Evolutionary conservation across 2,113 vertebrate species (phyloP).

Genomic region (Rissa tridactyla): DNA sequence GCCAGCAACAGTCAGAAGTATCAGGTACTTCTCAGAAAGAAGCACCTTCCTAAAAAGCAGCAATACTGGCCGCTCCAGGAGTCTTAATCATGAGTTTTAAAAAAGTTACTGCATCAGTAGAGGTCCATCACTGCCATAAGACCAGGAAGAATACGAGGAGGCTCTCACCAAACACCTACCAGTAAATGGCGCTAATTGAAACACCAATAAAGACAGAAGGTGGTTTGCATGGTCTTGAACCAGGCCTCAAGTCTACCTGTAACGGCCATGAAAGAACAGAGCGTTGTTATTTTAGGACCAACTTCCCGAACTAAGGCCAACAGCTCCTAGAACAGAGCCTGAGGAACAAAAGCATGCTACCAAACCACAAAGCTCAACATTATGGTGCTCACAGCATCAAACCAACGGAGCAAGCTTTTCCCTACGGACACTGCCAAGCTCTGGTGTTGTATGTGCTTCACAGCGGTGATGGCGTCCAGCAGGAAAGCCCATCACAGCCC

Average conservation of each 20-base stretch:
- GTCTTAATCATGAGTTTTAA: background rate
- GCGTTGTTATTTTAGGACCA: fast-evolving
- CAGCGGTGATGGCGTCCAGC: background rate
- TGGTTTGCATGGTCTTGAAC: background rate
- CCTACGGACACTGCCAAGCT: background rate
- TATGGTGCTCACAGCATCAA: background rate
- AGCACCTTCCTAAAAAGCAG: background rate
- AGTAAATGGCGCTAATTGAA: background rate
- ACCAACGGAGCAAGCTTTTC: background rate
- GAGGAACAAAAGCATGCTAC: background rate
- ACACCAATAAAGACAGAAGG: background rate
- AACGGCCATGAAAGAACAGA: background rate
- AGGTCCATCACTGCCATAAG: background rate
- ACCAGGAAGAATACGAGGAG: background rate
- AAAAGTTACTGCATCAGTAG: background rate
- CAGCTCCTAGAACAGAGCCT: background rate
- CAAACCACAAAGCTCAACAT: background rate
- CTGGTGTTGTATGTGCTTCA: fast-evolving
- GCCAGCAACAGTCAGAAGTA: background rate
- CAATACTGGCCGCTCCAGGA: background rate
- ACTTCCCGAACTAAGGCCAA: background rate
- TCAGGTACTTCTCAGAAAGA: background rate
- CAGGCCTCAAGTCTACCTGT: background rate
- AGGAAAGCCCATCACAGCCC: background rate
- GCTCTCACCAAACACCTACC: background rate